These are phyloP conservation scores for Tympanoctomys barrerae DNA, from an alignment of 2,797 vertebrate genomes.

Conservation along the genomic window DNA sequence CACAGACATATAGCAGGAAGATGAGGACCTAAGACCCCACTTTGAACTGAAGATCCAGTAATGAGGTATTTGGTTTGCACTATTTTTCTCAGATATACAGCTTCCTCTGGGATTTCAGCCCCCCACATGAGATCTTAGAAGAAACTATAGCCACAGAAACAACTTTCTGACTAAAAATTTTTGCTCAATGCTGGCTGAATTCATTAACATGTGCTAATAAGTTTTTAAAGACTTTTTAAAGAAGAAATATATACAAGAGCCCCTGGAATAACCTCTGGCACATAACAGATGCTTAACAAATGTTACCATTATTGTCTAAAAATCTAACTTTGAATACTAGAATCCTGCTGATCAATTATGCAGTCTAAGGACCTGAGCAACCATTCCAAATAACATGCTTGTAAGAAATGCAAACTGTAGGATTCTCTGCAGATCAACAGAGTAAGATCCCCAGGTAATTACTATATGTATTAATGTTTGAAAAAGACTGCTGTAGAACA, in stretches of 20 bases:
- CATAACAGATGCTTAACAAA: slow-evolving; percentile 6
- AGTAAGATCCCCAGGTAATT: slow-evolving; percentile 33
- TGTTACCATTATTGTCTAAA: background rate
- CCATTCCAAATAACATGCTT: background rate
- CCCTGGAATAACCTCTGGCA: background rate
- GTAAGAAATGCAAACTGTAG: background rate
- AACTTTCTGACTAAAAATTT: slow-evolving; percentile 41
- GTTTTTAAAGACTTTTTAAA: slow-evolving; percentile 13
- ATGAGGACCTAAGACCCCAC: background rate
- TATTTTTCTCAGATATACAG: background rate
- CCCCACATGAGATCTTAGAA: background rate
- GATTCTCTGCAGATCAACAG: background rate
- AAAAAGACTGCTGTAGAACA: slow-evolving; percentile 16
- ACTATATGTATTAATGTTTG: background rate
- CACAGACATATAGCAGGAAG: background rate
- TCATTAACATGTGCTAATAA: slow-evolving; percentile 8
- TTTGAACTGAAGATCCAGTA: background rate
- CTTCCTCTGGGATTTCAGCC: background rate
- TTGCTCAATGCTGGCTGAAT: background rate
- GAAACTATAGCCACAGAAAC: background rate
- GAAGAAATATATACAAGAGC: background rate
- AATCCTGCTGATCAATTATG: slow-evolving; percentile 6
- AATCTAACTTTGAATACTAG: slow-evolving; percentile 5
- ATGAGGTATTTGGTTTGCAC: background rate
- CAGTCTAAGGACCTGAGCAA: background rate